phyloP scores from a whole-genome alignment of 2,888 invertebrate genomes.

The Cataglyphis livida region DNA sequence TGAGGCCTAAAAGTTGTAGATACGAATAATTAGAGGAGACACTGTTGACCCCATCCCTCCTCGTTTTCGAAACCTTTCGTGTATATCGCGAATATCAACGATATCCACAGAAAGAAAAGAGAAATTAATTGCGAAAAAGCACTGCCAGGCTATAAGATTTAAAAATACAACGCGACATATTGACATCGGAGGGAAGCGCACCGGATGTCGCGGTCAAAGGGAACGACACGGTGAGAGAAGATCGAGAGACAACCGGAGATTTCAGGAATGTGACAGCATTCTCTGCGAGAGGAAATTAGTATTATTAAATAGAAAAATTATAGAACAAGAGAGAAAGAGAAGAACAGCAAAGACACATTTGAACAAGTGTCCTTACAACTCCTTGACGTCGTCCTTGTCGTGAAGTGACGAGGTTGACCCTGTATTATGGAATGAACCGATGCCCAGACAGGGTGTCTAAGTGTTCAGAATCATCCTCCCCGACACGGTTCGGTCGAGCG shows the following conservation, averaged over 20 bases:
- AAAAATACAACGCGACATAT: constrained; percentile 23
- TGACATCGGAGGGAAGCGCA: constrained; percentile 21
- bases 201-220: constrained; percentile 41
- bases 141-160: constrained; percentile 17
- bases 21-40: constrained; percentile 27
- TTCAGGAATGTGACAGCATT: constrained; percentile 59
- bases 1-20: constrained; percentile 58
- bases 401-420: constrained; percentile 27
- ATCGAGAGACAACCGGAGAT: constrained; percentile 11
- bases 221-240: constrained; percentile 38
- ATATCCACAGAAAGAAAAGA: neutral
- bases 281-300: constrained; percentile 2
- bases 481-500: constrained; percentile 51
- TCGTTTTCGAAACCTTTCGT: neutral
- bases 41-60: constrained; percentile 1
- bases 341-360: constrained; percentile 37
- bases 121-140: constrained; percentile 8
- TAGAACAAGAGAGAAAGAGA: neutral
- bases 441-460: constrained; percentile 58
- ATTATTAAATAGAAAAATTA: neutral
- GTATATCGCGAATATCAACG: neutral
- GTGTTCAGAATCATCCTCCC: constrained; percentile 53
- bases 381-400: constrained; percentile 29
- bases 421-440: constrained; percentile 76
- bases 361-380: constrained; percentile 69